Evolutionary conservation across 2,888 invertebrate genomes (phyloP).

Genomic region (Eupsilia transversa): DNA sequence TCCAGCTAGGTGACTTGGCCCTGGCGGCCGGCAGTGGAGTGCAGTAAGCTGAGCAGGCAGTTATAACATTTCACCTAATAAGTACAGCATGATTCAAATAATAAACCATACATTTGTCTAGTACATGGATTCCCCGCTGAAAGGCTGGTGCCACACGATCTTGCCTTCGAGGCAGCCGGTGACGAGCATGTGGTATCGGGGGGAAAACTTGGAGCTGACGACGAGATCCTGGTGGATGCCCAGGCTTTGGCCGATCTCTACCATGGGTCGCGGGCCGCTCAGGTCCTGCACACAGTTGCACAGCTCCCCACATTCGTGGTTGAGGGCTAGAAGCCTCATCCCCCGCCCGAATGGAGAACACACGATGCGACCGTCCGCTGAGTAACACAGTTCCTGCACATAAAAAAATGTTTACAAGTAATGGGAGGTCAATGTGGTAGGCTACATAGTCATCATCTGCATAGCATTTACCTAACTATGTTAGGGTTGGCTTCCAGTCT

Average conservation of each 20-base stretch:
- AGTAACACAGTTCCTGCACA: constrained; percentile 95
- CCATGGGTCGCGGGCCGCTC: constrained; percentile 72
- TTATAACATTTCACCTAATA: constrained; percentile 35
- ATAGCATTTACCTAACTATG: too few relatives aligned
- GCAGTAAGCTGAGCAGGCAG: constrained; percentile 34
- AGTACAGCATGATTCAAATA: constrained; percentile 49
- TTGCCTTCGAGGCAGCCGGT: constrained; percentile 97
- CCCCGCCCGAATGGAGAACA: constrained; percentile 97
- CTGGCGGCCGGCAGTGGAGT: background rate
- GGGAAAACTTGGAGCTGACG: constrained; percentile 97
- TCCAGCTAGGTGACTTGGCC: background rate
- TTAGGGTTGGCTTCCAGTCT: too few relatives aligned
- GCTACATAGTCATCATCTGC: too few relatives aligned
- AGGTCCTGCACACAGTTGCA: constrained; percentile 90
- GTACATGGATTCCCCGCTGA: constrained; percentile 82
- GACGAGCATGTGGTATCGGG: constrained; percentile 95
- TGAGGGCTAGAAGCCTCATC: constrained; percentile 95
- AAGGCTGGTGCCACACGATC: constrained; percentile 97
- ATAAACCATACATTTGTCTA: constrained; percentile 59
- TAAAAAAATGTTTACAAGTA: background rate
- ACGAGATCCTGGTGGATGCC: constrained; percentile 95
- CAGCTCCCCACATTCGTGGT: constrained; percentile 94
- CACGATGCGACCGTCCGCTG: constrained; percentile 96
- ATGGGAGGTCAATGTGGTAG: background rate
- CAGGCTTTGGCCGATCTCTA: constrained; percentile 93